Conservation (phyloP, 2,113 vertebrate species). For the Alethe castanea region DNA sequence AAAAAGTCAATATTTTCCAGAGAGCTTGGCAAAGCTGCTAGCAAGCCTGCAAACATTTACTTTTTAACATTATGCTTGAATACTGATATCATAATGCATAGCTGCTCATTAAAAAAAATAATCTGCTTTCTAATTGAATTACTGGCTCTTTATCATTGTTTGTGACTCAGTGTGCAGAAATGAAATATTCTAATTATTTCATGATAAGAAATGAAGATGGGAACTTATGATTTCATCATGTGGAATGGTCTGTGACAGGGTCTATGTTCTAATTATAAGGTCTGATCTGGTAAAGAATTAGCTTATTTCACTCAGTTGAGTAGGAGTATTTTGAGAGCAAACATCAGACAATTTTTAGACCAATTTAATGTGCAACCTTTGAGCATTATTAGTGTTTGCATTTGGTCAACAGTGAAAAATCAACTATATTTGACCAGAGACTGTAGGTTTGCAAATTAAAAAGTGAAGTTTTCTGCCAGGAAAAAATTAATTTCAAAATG, state of each 20-base stretch:
- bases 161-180: neutral
- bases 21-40: neutral
- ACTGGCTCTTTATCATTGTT: neutral
- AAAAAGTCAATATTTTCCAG: neutral
- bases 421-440: neutral
- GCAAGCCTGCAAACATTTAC: neutral
- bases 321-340: neutral
- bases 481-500: neutral
- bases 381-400: neutral
- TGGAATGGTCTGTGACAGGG: neutral
- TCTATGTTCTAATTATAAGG: neutral
- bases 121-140: constrained; percentile 34
- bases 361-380: neutral
- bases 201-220: neutral
- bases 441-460: neutral
- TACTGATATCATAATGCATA: neutral
- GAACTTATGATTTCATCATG: neutral
- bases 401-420: neutral
- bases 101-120: neutral
- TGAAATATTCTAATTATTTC: constrained; percentile 28
- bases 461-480: neutral
- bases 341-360: neutral
- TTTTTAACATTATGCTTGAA: neutral
- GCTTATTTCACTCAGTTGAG: neutral
- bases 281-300: neutral